Percentiles rank a stretch among this genome's conserved stretches.
phyloP scores from a whole-genome alignment of 2,888 invertebrate genomes.

The Athetis lepigone region DNA sequence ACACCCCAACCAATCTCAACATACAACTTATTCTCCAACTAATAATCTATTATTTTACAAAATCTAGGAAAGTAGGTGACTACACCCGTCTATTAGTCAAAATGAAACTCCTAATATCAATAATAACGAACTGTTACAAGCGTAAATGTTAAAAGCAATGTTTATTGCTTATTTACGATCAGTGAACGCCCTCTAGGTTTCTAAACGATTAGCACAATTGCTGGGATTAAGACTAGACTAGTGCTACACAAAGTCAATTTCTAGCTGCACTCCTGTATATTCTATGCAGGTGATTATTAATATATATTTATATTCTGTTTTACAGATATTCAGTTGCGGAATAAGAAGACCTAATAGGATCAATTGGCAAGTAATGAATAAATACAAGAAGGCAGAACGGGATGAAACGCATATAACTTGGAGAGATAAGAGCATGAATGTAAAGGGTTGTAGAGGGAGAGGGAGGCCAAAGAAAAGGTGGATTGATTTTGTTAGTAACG shows the following conservation, averaged over 20 bases:
- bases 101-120: conserved; percentile 68
- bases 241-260: conserved; percentile 47
- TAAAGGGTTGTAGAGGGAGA: too few species aligned
- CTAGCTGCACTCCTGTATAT: conserved; percentile 41
- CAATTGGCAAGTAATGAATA: conserved; percentile 1
- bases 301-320: conserved; percentile 23
- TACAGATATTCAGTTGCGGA: not conserved
- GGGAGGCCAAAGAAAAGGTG: too few species aligned
- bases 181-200: conserved; percentile 71
- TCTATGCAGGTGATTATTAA: conserved; percentile 26
- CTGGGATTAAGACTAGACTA: conserved; percentile 60
- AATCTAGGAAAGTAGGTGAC: conserved; percentile 59
- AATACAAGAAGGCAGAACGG: conserved; percentile 9
- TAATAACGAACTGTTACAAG: conserved; percentile 59
- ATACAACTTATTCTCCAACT: conserved; percentile 30
- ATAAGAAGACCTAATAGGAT: conserved; percentile 14
- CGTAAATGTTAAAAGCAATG: conserved; percentile 62
- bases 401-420: too few species aligned
- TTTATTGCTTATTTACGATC: conserved; percentile 70
- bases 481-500: too few species aligned
- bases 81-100: conserved; percentile 52
- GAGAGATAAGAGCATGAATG: too few species aligned
- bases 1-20: conserved; percentile 9
- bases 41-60: conserved; percentile 50
- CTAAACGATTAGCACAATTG: conserved; percentile 74